Base-by-base conservation (phyloP, 2,113 vertebrate species). In the rabbit (Oryctolagus cuniculus) region DNA sequence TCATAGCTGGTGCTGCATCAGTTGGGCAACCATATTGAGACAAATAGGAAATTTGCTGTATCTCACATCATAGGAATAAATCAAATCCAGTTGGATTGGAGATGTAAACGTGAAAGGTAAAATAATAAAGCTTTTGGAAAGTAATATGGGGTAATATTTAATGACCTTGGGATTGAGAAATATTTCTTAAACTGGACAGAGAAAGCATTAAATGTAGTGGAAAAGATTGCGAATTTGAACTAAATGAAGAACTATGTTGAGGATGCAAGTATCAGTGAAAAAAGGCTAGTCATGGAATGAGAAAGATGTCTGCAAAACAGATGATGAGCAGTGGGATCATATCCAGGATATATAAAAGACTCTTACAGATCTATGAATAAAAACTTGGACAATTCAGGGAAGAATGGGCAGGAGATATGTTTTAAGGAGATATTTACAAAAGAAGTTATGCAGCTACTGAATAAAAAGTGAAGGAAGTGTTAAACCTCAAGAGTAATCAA, bases 131-230 rank as follows among this genome's bases (percentile, higher is more conserved):
- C 25, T 80, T 79, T 11, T 79, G 3, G 72, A 84, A 84, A 15
- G 55, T 84, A 85, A 75, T 29, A 64, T 36, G n/a, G 70, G 49
- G 8, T 36, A 38, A 17, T 87, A 4, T 84, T 87, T 96, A 25
- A 84, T 87, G 51, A 83, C 61, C 21, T 69, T 79, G 51, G 29
- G n/a, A 64, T 75, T 64, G 49, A 88, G 77, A 93, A 88, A 61
- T 38, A 87, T 72, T 89, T 94, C 44, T 66, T 85, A 80, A 82
- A 36, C 1, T 22, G 27, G 12, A 38, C 19, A 73, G 3, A 61
- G 67, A 91, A 94, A 78, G 74, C 61, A 74, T 79, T 84, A 81
- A 67, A 34, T 72, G 1, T 81, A 58, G 80, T 44, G 31, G n/a
- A 58, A 66, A 92, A 61, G 49, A 29, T 92, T 27, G 15, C 29